phyloP scores from a whole-genome alignment of 2,797 vertebrate genomes.

The Semotilus atromaculatus region DNA sequence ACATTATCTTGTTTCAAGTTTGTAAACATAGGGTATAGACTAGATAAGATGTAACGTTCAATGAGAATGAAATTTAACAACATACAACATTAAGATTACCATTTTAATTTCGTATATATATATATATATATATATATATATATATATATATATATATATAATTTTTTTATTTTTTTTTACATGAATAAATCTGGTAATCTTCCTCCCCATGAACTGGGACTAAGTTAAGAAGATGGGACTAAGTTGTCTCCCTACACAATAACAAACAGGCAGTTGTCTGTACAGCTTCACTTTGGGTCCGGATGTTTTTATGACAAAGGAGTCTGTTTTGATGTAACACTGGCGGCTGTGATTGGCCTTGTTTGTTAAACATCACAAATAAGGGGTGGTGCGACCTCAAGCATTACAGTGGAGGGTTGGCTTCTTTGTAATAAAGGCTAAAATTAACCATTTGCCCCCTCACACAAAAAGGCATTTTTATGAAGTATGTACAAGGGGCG shows the following conservation, averaged over 20 bases:
- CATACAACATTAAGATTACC: neutral
- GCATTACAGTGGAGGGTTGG: slow-evolving; percentile 3
- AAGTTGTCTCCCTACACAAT: neutral
- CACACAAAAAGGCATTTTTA: neutral
- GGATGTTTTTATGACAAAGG: slow-evolving; percentile 49
- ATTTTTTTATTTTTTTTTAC: neutral
- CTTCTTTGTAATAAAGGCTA: slow-evolving; percentile 35
- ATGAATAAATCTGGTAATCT: neutral
- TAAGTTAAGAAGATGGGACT: no score
- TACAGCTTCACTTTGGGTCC: slow-evolving; percentile 48
- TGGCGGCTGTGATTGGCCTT: slow-evolving; percentile 42
- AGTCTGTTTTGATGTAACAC: slow-evolving; percentile 52
- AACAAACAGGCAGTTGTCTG: slow-evolving; percentile 32
- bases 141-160: neutral
- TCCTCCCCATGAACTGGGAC: neutral
- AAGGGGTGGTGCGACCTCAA: slow-evolving; percentile 29
- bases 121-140: neutral
- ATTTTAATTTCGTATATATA: neutral
- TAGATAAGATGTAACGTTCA: neutral
- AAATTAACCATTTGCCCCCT: slow-evolving; percentile 38
- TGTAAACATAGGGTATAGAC: neutral
- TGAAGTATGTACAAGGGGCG: slow-evolving; percentile 29
- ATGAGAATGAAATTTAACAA: neutral
- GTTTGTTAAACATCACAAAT: slow-evolving; percentile 43
- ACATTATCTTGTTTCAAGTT: neutral